phyloP scores from a whole-genome alignment of 2,888 invertebrate species.

The Acrobasis repandana region DNA sequence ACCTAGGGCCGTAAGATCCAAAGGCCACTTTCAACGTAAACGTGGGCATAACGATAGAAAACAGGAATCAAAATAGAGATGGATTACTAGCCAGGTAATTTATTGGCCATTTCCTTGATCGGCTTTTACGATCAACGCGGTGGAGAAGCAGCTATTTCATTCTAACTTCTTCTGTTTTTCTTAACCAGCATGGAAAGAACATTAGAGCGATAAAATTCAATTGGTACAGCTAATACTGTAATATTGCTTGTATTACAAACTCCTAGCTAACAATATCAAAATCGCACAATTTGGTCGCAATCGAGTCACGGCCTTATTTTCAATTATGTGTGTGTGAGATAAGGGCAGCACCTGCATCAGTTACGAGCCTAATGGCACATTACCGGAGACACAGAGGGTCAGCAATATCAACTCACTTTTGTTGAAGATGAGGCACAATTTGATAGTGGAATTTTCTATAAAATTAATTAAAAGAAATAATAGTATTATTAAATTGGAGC shows the following conservation, averaged over 20 bases:
- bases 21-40: too few species aligned
- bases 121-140: too few species aligned
- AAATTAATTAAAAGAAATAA: background rate
- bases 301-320: constrained; percentile 41
- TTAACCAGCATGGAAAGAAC: too few species aligned
- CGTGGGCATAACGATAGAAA: too few species aligned
- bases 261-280: background rate
- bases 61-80: too few species aligned
- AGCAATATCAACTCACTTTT: constrained; percentile 23
- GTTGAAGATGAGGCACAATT: background rate
- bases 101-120: too few species aligned
- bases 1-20: too few species aligned
- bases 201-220: too few species aligned
- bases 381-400: constrained; percentile 56
- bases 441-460: background rate
- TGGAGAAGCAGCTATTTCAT: too few species aligned
- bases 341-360: constrained; percentile 76
- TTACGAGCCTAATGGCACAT: constrained; percentile 66
- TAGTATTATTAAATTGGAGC: background rate
- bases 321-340: constrained; percentile 62
- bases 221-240: too few species aligned
- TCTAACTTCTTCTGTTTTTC: too few species aligned
- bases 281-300: constrained; percentile 3
- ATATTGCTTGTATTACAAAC: background rate
- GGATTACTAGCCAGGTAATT: too few species aligned